Conservation (phyloP, 2,797 vertebrate genomes). For the Dendrocincla fuliginosa region DNA sequence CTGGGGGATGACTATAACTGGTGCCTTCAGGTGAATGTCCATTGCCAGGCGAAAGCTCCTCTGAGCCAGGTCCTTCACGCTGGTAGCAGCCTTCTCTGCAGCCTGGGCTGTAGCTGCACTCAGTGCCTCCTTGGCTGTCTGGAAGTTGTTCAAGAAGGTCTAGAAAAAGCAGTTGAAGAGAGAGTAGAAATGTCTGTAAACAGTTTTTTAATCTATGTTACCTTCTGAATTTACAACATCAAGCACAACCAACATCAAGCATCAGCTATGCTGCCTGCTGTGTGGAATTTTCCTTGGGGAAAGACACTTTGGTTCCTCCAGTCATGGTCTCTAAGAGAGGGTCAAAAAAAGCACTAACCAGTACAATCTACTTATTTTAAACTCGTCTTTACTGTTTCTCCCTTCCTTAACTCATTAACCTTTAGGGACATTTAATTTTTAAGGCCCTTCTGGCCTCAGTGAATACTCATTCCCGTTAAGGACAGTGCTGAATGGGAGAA, state of each 20-base stretch:
- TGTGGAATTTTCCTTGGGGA: background rate
- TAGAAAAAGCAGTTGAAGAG: slow-evolving; percentile 18
- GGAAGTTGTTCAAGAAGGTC: slow-evolving; percentile 83
- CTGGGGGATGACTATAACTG: slow-evolving; percentile 91
- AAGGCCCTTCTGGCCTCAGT: background rate
- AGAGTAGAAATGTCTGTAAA: background rate
- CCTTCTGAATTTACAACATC: background rate
- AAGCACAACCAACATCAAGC: background rate
- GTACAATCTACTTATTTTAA: background rate
- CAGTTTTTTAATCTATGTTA: background rate
- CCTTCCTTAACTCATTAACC: background rate
- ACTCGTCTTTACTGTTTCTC: background rate
- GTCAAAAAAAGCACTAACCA: background rate
- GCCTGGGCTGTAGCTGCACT: slow-evolving; percentile 90
- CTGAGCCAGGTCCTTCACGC: slow-evolving; percentile 89
- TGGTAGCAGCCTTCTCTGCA: slow-evolving; percentile 91
- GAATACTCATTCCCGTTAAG: background rate
- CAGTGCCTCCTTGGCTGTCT: slow-evolving; percentile 87
- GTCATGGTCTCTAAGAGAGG: too few relatives aligned
- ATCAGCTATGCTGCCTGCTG: background rate
- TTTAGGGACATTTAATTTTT: background rate
- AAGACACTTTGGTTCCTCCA: background rate
- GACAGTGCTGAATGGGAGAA: background rate
- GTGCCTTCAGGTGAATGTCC: slow-evolving; percentile 89
- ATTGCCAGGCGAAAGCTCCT: slow-evolving; percentile 89